These are phyloP conservation scores for Etheostoma cragini DNA, from an alignment of 2,113 vertebrate genomes.

Conservation along the genomic window DNA sequence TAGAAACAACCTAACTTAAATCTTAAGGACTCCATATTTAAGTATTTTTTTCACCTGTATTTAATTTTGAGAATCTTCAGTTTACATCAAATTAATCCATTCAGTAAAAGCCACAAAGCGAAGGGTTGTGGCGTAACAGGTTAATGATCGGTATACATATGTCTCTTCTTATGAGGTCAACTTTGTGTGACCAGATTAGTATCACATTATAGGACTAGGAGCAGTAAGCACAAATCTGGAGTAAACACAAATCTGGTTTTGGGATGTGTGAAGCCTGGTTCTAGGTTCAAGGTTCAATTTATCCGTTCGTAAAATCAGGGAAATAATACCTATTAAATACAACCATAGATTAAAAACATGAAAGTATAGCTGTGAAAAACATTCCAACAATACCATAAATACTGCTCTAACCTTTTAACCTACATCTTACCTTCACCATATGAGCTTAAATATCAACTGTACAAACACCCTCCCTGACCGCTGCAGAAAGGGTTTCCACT, in stretches of 20 bases:
- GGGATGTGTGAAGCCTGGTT: constrained; percentile 15
- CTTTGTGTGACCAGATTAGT: constrained; percentile 68
- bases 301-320: constrained; percentile 5
- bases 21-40: background rate
- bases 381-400: background rate
- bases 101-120: constrained; percentile 12
- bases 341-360: background rate
- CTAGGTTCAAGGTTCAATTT: constrained; percentile 1
- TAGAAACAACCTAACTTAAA: too few relatives aligned
- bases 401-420: constrained; percentile 17
- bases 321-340: background rate
- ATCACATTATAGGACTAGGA: constrained; percentile 69
- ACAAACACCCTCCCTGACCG: constrained; percentile 13
- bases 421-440: constrained; percentile 6
- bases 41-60: background rate
- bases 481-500: constrained; percentile 17
- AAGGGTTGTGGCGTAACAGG: constrained; percentile 3
- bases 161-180: constrained; percentile 47
- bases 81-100: background rate
- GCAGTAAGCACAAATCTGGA: constrained; percentile 39
- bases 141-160: constrained; percentile 35
- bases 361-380: background rate
- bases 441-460: constrained; percentile 14
- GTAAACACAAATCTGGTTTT: constrained; percentile 42
- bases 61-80: constrained; percentile 15